Base-by-base conservation (phyloP, 2,113 vertebrate genomes). In the Apaloderma vittatum region DNA sequence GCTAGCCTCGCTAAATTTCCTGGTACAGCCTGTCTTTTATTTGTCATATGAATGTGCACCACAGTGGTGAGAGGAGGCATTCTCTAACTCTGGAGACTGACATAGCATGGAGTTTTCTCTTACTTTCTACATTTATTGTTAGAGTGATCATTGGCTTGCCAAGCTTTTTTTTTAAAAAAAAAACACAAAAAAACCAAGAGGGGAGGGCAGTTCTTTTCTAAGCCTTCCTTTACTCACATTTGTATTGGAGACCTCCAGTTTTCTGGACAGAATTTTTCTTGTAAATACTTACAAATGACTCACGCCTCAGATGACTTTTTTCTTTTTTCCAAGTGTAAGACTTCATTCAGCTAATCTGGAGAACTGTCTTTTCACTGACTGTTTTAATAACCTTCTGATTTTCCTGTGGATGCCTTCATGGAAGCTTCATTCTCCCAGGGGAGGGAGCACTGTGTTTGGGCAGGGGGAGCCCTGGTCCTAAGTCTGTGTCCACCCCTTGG, bases 241-340 rank as follows among this genome's bases (percentile, higher is more conserved):
- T 68, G 36, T 63, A 15, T n/a, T 90, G 49, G 71, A 82, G 10
- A 55, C 48, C 7, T 55, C 48, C 15, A 34, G 26, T 32, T 85
- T 74, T 82, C 71, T 88, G 45, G 79, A 75, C 86, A 40, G 36
- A 75, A 36, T 77, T 91, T 80, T 87, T 74, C 68, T 58, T 84
- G 2, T 54, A 73, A 58, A 58, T 55, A 23, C 37, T 46, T 74
- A 22, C 3, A 7, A 29, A 32, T 87, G 30, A 70, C 22, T 91
- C 29, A 15, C 37, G 20, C 37, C 30, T 81, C 57, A 68, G 52
- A 52, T 65, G 15, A 57, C 9, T 85, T 30, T 46, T 29, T 76
- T 73, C 46, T 77, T 68, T 51, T 80, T 81, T 57, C 29, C 32
- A 29, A 91, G 49, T n/a, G 29, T 62, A n/a, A 52, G 82, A 37